Conservation (phyloP, 2,888 invertebrate species). For the Sabatieria punctata region DNA sequence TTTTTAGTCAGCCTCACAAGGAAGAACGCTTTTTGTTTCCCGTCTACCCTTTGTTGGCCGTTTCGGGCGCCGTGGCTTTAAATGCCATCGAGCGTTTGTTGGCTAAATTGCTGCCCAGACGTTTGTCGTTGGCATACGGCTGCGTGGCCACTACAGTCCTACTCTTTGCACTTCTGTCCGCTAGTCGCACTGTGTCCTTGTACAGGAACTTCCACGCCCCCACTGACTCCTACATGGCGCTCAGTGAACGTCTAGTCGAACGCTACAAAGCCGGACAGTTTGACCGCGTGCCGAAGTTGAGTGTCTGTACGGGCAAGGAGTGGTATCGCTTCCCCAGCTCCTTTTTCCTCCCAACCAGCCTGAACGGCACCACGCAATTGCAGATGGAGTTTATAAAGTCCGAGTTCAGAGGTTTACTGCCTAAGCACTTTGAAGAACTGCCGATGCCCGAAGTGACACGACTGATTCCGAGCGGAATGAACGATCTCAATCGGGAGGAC, state of each 20-base stretch:
- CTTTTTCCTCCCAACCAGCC: conserved; percentile 55
- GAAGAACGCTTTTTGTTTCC: conserved; percentile 57
- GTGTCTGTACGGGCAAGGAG: conserved; percentile 87
- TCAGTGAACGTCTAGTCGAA: not conserved
- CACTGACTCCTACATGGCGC: conserved; percentile 50
- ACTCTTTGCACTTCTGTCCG: not conserved
- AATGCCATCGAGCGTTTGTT: conserved; percentile 32
- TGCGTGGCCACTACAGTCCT: not conserved
- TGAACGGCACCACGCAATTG: conserved; percentile 2
- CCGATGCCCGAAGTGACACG: conserved; percentile 21
- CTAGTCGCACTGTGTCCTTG: not conserved
- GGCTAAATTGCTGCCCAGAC: not conserved
- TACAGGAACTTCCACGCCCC: conserved; percentile 59
- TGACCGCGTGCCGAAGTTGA: conserved; percentile 17
- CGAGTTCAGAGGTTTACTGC: conserved; percentile 75
- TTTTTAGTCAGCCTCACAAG: conserved; percentile 80
- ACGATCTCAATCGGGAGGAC: conserved; percentile 76
- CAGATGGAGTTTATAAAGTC: conserved; percentile 61
- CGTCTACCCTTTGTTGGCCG: conserved; percentile 58
- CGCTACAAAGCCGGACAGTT: not conserved
- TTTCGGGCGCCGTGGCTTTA: conserved; percentile 42
- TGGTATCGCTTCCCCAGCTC: conserved; percentile 91
- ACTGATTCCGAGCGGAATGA: conserved; percentile 60
- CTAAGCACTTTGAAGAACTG: conserved; percentile 48
- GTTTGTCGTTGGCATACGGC: not conserved